Evolutionary conservation across 2,888 invertebrate genomes (phyloP), one percentile per base, ranked within the genome.

Genomic region (Lasius fuliginosus): DNA sequence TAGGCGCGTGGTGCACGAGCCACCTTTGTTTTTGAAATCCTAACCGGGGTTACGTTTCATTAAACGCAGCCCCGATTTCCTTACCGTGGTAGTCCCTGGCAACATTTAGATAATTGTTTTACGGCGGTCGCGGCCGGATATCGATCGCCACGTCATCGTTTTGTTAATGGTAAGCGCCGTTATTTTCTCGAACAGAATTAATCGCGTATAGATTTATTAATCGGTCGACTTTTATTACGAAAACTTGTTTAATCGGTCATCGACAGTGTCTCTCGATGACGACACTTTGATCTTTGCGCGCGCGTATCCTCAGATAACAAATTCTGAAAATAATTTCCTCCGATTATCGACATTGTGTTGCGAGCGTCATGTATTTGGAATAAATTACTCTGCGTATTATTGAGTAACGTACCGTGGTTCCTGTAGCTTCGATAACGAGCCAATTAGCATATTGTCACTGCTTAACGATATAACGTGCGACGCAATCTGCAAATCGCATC

Each of bases 11-110:
- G 86, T 60, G 60, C 83, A 23, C 56, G 53, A 62, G 53, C 42
- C 76, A 75, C 49, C 75, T 76, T 86, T 89, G 89, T 90, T 91
- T 90, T 89, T 85, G 87, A 89, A 90, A 90, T 83, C 67, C 84
- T 88, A 90, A 64, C 76, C 88, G 77, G 87, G 82, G 75, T 90
- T 84, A 69, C 82, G 85, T 90, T 91, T 86, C 90, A 88, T 91
- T 90, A 90, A 90, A 88, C 82, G 83, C 58, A n/a, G 82, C 73
- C 85, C 77, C 77, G 85, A 86, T 85, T 85, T 89, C 64, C 82
- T n/a, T n/a, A n/a, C 11, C 42, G 27, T 12, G 49, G 33, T 36
- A 18, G 62, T 23, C 15, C 18, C 11, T 60, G 15, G 46, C 42
- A 82, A 82, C 84, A 86, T 87, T 86, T 88, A 81, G 87, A 58